Percentiles rank a stretch among this genome's conserved stretches.
phyloP scores from a whole-genome alignment of 1,140 invertebrate genomes.

The Neodiprion fabricii region DNA sequence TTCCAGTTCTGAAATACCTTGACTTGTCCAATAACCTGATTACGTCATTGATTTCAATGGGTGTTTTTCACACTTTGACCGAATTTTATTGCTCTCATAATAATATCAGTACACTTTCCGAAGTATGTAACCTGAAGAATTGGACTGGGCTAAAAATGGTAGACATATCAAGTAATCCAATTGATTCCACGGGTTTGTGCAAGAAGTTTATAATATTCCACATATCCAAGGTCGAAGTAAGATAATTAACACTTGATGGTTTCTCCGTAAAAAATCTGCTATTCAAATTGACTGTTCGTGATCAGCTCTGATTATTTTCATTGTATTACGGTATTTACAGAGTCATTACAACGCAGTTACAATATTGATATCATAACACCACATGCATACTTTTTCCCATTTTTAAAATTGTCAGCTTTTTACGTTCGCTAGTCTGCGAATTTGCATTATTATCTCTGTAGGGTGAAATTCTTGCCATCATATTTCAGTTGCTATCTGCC shows the following conservation, averaged over 20 bases:
- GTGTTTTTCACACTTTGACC: slow-evolving; percentile 25
- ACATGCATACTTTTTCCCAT: neutral
- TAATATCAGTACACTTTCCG: slow-evolving; percentile 22
- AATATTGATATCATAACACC: too few species aligned
- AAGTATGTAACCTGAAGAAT: slow-evolving; percentile 33
- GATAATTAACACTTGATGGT: neutral
- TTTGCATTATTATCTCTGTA: neutral
- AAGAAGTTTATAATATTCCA: slow-evolving; percentile 32
- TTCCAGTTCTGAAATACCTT: slow-evolving; percentile 31
- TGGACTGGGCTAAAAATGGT: slow-evolving; percentile 29
- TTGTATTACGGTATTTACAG: too few species aligned
- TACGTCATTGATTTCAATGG: slow-evolving; percentile 24
- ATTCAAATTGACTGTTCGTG: too few species aligned
- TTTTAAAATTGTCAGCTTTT: neutral
- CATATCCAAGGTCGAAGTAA: slow-evolving; percentile 13
- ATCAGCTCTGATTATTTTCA: too few species aligned
- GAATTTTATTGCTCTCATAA: slow-evolving; percentile 37
- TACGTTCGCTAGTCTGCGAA: neutral
- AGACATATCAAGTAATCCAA: slow-evolving; percentile 31
- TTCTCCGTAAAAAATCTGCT: too few species aligned
- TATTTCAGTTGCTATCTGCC: too few species aligned
- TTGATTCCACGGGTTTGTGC: slow-evolving; percentile 20
- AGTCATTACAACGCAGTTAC: too few species aligned
- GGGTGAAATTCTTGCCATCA: too few species aligned
- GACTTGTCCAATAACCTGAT: slow-evolving; percentile 37